Conservation (phyloP, 2,113 vertebrate species). For the Argyrosomus japonicus region DNA sequence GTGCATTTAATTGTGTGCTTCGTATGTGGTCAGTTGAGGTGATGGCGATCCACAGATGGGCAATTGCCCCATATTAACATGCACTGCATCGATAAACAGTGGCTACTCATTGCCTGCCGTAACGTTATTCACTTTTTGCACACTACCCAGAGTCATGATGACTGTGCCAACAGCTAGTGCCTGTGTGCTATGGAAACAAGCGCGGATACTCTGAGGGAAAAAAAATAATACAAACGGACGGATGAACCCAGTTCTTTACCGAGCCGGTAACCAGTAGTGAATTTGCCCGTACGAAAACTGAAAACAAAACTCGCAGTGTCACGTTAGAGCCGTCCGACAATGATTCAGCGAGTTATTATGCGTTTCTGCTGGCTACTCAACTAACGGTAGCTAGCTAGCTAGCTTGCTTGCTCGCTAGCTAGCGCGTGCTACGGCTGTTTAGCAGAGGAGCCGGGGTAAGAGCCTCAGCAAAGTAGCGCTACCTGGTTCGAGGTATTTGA, state of each 20-base stretch:
- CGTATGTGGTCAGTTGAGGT: neutral
- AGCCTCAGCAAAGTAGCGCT: slow-evolving; percentile 18
- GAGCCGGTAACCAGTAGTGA: slow-evolving; percentile 30
- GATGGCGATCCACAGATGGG: neutral
- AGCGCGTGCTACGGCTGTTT: slow-evolving; percentile 71
- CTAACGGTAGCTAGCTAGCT: slow-evolving; percentile 70
- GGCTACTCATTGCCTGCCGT: slow-evolving; percentile 56
- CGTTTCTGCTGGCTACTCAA: slow-evolving; percentile 74
- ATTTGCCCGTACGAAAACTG: slow-evolving; percentile 43
- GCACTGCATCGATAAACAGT: slow-evolving; percentile 52
- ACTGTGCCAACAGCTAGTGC: slow-evolving; percentile 70
- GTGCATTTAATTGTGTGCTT: neutral
- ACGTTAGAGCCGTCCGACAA: slow-evolving; percentile 76
- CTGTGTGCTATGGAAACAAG: slow-evolving; percentile 69
- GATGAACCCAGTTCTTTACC: slow-evolving; percentile 19
- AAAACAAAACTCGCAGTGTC: slow-evolving; percentile 75
- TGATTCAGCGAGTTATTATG: slow-evolving; percentile 86
- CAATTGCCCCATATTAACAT: slow-evolving; percentile 28
- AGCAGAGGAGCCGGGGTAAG: slow-evolving; percentile 50
- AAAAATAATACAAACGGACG: slow-evolving; percentile 32
- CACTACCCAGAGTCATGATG: slow-evolving; percentile 78
- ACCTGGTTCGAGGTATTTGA: slow-evolving; percentile 34
- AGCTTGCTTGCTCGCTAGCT: slow-evolving; percentile 67
- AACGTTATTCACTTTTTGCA: slow-evolving; percentile 79
- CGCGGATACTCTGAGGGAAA: slow-evolving; percentile 53